A percentile compares a stretch with the other conserved stretches of the same genome.
Evolutionary conservation across 2,888 invertebrate genomes (phyloP).

Genomic region (Tetrapedia diversipes): DNA sequence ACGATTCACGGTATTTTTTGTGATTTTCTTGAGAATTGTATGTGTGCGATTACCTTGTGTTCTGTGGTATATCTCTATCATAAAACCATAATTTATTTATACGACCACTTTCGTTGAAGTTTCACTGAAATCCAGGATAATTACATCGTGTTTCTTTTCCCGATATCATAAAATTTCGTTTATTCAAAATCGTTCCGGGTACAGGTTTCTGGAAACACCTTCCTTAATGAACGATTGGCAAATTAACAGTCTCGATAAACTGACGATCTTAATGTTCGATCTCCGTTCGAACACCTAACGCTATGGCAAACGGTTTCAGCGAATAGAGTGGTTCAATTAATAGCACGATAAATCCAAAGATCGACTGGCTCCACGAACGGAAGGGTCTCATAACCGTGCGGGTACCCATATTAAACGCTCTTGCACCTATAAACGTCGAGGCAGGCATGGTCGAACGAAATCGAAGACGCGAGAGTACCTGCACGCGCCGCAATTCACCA

Average conservation of each 20-base stretch:
- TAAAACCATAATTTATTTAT: too few relatives aligned
- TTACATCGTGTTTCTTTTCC: not conserved
- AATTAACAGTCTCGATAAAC: slow-evolving; percentile 23
- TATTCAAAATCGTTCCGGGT: not conserved
- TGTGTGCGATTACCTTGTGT: not conserved
- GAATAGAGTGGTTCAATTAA: slow-evolving; percentile 38
- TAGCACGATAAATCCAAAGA: slow-evolving; percentile 33
- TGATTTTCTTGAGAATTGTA: too few relatives aligned
- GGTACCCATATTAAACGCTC: slow-evolving; percentile 16
- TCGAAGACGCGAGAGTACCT: slow-evolving; percentile 30
- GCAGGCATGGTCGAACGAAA: not conserved
- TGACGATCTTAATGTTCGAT: slow-evolving; percentile 41
- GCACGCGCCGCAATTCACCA: slow-evolving; percentile 43
- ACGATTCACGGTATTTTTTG: too few relatives aligned
- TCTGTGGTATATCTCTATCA: not conserved
- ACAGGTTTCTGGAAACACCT: slow-evolving; percentile 15
- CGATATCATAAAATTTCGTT: not conserved
- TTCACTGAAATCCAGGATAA: slow-evolving; percentile 5
- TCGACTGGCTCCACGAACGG: slow-evolving; percentile 7
- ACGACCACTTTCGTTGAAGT: not conserved
- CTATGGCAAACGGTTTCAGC: slow-evolving; percentile 9
- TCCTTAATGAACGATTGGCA: slow-evolving; percentile 26
- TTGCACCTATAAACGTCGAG: slow-evolving; percentile 12
- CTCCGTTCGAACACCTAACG: slow-evolving; percentile 17
- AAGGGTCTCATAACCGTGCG: slow-evolving; percentile 9